Conservation (phyloP, 2,113 vertebrate species). For the Vulpes lagopus region DNA sequence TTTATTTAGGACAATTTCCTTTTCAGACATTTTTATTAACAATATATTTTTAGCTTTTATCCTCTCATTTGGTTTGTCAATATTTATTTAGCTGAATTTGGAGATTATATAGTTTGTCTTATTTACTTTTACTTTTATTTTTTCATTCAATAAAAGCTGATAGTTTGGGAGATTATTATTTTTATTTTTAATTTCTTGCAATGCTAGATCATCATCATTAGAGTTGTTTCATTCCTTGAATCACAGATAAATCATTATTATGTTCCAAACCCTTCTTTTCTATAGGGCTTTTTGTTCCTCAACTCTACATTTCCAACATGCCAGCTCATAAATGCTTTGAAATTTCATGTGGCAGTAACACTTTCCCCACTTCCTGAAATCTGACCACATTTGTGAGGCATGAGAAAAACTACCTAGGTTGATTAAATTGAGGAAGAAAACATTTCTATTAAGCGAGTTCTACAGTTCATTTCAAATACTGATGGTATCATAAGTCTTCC, state of each 20-base stretch:
- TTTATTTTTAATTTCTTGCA: slow-evolving; percentile 19
- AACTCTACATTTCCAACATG: background rate
- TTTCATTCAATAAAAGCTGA: background rate
- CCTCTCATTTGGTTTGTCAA: background rate
- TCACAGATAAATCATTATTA: background rate
- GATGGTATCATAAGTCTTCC: background rate
- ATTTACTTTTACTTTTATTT: slow-evolving; percentile 17
- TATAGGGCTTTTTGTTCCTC: background rate
- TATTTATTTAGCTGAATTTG: slow-evolving; percentile 48
- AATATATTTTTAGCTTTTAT: slow-evolving; percentile 29
- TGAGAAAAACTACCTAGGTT: background rate
- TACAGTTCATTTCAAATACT: slow-evolving; percentile 22
- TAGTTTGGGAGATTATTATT: background rate
- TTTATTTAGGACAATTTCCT: slow-evolving; percentile 3
- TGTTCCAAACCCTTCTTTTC: background rate
- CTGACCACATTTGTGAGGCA: background rate
- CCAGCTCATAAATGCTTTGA: background rate
- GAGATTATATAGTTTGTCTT: background rate
- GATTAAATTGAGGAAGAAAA: background rate
- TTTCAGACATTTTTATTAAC: slow-evolving; percentile 23
- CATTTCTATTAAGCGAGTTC: background rate
- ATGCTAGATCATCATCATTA: background rate
- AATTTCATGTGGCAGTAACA: background rate
- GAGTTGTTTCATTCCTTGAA: background rate
- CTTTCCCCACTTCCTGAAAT: background rate